Evolutionary conservation across 2,113 vertebrate species (phyloP), one percentile per base, ranked within the genome.

Genomic region (Laticauda laticaudata): DNA sequence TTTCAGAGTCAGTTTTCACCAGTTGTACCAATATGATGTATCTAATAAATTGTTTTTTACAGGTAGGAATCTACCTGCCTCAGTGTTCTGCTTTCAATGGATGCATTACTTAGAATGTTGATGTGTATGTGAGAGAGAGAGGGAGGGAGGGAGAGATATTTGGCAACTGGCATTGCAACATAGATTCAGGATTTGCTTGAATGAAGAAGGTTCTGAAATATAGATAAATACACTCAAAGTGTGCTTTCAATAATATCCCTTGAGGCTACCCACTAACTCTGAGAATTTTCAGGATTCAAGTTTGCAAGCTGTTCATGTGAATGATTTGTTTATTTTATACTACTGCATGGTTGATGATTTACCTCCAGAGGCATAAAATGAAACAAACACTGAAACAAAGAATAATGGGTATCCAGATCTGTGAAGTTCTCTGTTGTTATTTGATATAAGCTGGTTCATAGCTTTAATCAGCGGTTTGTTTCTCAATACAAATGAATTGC

Each of bases 301-400:
- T 55, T 88, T 92, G 34, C 59, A 75, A 92, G 59, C n/a, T 92
- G n/a, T 75, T 88, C 57, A 55, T 92, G 48, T 92, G 91, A 88
- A 92, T 87, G 86, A 92, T 92, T 69, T 92, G 59, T 88, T 92
- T 45, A 18, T 59, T 86, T 92, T 91, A 75, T 55, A 75, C 88
- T 43, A 56, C 29, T 34, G 21, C 26, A 43, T 11, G 54, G 48
- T 55, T 88, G 53, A 61, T 55, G 34, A 88, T 26, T 69, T 45
- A n/a, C 24, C 34, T 15, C 86, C 23, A 45, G 29, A 51, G 59
- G 11, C 7, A 18, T 75, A 18, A 23, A 88, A 39, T 92, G 54
- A 15, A 88, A 88, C 43, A 89, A 88, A 56, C 20, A 92, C 23
- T 45, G 48, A 69, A 88, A 88, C 6, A 92, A 43, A 55, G 51